Percentiles rank a stretch among this genome's conserved stretches.
Evolutionary conservation across 2,113 vertebrate species (phyloP).

Genomic region (Leucoraja erinaceus): DNA sequence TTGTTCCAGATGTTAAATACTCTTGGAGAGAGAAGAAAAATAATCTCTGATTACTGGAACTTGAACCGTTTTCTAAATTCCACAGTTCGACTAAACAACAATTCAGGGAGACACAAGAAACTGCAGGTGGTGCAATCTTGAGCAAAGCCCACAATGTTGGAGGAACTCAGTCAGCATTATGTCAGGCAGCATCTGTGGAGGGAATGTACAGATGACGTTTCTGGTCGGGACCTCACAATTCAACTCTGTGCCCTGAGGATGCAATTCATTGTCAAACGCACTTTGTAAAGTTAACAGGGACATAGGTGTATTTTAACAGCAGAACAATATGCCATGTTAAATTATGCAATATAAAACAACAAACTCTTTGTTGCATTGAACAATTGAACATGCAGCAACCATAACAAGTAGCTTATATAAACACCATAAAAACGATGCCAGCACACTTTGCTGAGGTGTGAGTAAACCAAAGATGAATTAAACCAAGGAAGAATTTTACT

Average conservation of each 20-base stretch:
- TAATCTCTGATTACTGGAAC: background rate
- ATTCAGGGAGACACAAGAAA: background rate
- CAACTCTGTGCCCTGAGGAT: background rate
- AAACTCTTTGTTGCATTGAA: background rate
- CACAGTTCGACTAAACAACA: background rate
- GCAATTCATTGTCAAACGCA: background rate
- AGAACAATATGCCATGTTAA: background rate
- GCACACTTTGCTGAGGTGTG: no score
- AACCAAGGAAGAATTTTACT: no score
- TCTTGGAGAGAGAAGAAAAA: background rate
- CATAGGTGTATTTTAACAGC: background rate
- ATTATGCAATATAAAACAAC: background rate
- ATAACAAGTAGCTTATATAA: no score
- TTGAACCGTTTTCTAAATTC: background rate
- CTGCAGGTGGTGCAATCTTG: no score
- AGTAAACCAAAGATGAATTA: no score
- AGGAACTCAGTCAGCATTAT: no score
- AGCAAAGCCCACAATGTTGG: no score
- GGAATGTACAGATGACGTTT: no score
- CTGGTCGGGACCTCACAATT: background rate
- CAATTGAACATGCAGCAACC: background rate
- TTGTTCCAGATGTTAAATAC: background rate
- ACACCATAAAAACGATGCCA: no score
- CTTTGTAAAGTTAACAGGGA: background rate
- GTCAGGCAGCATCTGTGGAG: no score